A percentile compares a stretch with the other conserved stretches of the same genome.
Evolutionary conservation across 2,797 vertebrate genomes (phyloP).

Genomic region (Gymnoscopelus microlampas): DNA sequence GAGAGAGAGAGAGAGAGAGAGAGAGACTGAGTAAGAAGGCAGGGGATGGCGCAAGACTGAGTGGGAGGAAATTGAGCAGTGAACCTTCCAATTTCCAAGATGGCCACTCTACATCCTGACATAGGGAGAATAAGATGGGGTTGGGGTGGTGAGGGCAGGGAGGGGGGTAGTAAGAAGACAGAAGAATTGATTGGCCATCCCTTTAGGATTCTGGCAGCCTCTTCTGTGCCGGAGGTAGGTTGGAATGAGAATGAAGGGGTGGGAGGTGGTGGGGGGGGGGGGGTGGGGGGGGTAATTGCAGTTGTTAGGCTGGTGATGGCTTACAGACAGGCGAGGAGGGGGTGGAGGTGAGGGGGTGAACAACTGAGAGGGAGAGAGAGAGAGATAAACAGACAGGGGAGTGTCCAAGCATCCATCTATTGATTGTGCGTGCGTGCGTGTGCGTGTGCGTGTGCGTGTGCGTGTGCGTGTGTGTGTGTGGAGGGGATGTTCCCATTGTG

Average conservation of each 20-base stretch:
- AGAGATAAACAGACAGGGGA: background rate
- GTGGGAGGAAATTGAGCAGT: too few relatives aligned
- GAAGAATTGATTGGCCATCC: slow-evolving; percentile 53
- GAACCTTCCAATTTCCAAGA: too few relatives aligned
- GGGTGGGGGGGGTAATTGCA: slow-evolving; percentile 33
- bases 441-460: too few relatives aligned
- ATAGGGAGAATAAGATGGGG: too few relatives aligned
- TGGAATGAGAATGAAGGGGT: slow-evolving; percentile 23
- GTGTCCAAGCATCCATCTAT: slow-evolving; percentile 14
- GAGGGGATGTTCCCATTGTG: background rate
- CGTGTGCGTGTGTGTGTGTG: too few relatives aligned
- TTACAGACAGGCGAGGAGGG: slow-evolving; percentile 40
- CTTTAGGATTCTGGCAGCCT: slow-evolving; percentile 45
- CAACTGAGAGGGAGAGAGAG: slow-evolving; percentile 10
- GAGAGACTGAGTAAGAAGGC: background rate
- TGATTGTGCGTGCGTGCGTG: slow-evolving; percentile 13
- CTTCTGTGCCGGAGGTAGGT: slow-evolving; percentile 5
- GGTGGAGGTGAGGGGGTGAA: slow-evolving; percentile 16
- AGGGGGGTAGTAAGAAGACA: background rate
- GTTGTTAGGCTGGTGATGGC: slow-evolving; percentile 40
- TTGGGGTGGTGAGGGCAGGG: too few relatives aligned
- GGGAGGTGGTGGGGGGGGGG: background rate
- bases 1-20: slow-evolving; percentile 1
- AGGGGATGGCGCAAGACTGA: too few relatives aligned
- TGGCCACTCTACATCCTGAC: too few relatives aligned